Conservation (phyloP, 2,888 invertebrate species). For the Acanthococcus lagerstroemiae region DNA sequence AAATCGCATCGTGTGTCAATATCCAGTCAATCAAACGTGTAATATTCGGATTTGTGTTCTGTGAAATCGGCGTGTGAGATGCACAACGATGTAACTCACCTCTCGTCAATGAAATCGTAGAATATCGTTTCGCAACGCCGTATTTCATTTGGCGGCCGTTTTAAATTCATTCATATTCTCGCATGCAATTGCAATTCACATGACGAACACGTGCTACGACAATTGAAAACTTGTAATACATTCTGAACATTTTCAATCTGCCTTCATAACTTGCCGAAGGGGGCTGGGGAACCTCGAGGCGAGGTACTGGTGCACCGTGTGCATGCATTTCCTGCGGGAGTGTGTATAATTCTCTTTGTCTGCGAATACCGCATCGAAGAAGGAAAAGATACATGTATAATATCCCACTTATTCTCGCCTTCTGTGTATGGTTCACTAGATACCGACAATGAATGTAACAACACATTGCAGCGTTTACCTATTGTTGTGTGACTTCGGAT, state of each 20-base stretch:
- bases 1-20: too few species aligned
- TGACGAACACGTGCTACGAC: conserved; percentile 23
- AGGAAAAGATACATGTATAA: conserved; percentile 16
- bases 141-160: background rate
- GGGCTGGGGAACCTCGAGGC: too few species aligned
- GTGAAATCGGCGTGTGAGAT: background rate
- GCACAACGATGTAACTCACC: background rate
- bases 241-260: background rate
- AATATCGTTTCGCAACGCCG: background rate
- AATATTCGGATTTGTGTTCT: too few species aligned
- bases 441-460: conserved; percentile 30
- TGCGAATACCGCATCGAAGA: conserved; percentile 17
- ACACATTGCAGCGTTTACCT: conserved; percentile 26
- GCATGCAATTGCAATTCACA: background rate
- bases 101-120: background rate
- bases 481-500: conserved; percentile 28
- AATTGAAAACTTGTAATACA: conserved; percentile 7
- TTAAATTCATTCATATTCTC: conserved; percentile 1
- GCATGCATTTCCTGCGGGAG: conserved; percentile 25
- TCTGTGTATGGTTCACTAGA: conserved; percentile 26
- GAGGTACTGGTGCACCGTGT: background rate
- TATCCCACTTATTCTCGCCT: conserved; percentile 23
- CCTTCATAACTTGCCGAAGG: too few species aligned
- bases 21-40: too few species aligned
- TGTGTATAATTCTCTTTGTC: conserved; percentile 28